These are phyloP conservation scores for Stomorhina lunata DNA, from an alignment of 2,888 invertebrate species.

Conservation along the genomic window DNA sequence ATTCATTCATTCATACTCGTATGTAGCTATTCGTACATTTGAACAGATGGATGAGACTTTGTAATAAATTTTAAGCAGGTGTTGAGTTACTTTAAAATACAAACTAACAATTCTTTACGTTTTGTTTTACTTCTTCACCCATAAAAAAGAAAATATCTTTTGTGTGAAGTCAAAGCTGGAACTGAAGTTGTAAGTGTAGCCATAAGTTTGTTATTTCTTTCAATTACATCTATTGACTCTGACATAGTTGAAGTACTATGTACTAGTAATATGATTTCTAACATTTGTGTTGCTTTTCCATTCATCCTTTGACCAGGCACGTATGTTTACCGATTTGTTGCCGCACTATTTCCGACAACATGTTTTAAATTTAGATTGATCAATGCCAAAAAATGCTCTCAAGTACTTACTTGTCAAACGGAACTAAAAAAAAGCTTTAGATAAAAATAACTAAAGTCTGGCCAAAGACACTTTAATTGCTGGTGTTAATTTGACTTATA, in stretches of 20 bases:
- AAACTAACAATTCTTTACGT: not conserved
- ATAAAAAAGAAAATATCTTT: not conserved
- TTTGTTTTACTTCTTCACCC: not conserved
- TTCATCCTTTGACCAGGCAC: not conserved
- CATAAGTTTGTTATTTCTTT: not conserved
- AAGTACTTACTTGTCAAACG: too few species aligned
- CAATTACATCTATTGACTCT: constrained; percentile 1
- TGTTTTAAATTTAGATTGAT: constrained; percentile 2
- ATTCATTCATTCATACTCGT: too few species aligned
- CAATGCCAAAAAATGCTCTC: not conserved
- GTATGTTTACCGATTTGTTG: not conserved
- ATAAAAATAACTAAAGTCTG: not conserved
- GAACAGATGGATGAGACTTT: not conserved
- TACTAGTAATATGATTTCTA: not conserved
- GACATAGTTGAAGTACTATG: not conserved
- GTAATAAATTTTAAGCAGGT: constrained; percentile 51
- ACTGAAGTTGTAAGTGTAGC: not conserved
- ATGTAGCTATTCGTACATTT: too few species aligned
- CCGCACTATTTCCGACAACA: not conserved
- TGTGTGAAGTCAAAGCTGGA: not conserved
- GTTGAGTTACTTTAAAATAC: constrained; percentile 40
- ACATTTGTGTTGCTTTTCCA: not conserved
- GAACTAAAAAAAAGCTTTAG: too few species aligned
- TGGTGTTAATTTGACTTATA: not conserved
- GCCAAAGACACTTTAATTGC: constrained; percentile 6